Percentiles rank a stretch among this genome's conserved stretches.
phyloP scores from a whole-genome alignment of 1,140 invertebrate species.

The Atta texana region DNA sequence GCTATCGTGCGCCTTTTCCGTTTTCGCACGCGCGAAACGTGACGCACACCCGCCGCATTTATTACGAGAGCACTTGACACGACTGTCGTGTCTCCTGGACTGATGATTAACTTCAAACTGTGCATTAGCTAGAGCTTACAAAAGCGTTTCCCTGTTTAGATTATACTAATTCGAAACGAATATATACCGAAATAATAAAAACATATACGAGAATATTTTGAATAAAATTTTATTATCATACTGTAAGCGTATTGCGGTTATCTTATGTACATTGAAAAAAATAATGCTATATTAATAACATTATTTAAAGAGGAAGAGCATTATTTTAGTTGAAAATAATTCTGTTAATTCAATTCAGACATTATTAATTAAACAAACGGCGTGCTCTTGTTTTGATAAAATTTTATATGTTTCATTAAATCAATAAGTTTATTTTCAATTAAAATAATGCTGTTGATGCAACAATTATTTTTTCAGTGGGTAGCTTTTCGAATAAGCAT shows the following conservation, averaged over 20 bases:
- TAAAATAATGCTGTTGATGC: too few relatives aligned
- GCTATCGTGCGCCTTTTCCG: conserved; percentile 55
- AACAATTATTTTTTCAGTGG: too few relatives aligned
- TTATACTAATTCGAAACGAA: background rate
- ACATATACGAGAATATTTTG: background rate
- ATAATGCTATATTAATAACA: too few relatives aligned
- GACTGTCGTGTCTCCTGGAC: conserved; percentile 5
- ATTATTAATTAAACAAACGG: too few relatives aligned
- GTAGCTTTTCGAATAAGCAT: background rate
- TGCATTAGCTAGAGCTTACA: background rate
- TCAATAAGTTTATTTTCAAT: too few relatives aligned
- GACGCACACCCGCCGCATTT: conserved; percentile 13
- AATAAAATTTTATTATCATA: background rate
- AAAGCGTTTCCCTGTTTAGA: background rate
- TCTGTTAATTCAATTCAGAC: too few relatives aligned
- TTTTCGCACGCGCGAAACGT: conserved; percentile 57
- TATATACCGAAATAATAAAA: background rate
- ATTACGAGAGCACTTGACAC: conserved; percentile 26
- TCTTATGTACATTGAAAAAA: too few relatives aligned
- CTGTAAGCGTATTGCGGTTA: background rate
- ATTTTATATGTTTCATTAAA: too few relatives aligned
- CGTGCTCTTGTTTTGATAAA: too few relatives aligned
- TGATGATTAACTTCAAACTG: background rate
- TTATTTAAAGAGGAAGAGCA: too few relatives aligned
- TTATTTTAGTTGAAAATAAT: too few relatives aligned